Evolutionary conservation across 1,140 invertebrate species (phyloP).

Genomic region (Zaprionus kolodkinae): DNA sequence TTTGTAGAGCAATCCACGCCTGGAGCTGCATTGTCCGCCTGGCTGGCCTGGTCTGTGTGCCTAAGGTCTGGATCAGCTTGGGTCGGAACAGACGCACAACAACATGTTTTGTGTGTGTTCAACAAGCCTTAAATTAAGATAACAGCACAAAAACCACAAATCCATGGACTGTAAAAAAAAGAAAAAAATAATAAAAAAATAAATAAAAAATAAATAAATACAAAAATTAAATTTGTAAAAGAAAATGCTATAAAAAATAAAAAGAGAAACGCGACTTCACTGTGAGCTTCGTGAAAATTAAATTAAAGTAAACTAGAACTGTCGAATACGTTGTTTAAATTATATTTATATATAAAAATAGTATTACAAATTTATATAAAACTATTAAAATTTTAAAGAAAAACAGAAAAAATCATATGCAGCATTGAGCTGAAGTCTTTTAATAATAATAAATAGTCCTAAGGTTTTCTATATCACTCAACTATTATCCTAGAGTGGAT

Average conservation of each 20-base stretch:
- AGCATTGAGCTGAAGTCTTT: no score
- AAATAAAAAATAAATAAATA: no score
- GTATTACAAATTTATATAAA: background rate
- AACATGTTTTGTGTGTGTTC: constrained; percentile 10
- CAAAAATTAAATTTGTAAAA: no score
- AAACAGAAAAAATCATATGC: background rate
- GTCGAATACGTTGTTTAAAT: no score
- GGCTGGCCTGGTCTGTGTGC: background rate
- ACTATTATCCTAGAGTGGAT: no score
- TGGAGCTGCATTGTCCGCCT: constrained; percentile 1
- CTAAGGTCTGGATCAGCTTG: constrained; percentile 21
- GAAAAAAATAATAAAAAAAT: background rate
- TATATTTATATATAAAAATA: no score
- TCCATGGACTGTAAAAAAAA: background rate
- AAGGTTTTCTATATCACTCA: background rate
- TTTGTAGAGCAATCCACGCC: constrained; percentile 5
- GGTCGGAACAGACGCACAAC: constrained; percentile 1
- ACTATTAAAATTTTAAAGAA: background rate
- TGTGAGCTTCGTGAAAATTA: no score
- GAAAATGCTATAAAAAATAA: no score
- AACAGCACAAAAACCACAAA: background rate
- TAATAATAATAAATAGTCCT: background rate
- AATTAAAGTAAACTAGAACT: no score
- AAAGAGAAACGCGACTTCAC: no score
- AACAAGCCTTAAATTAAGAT: constrained; percentile 8